Conservation (phyloP, 2,888 invertebrate species). For the Pristionchus japonicus region DNA sequence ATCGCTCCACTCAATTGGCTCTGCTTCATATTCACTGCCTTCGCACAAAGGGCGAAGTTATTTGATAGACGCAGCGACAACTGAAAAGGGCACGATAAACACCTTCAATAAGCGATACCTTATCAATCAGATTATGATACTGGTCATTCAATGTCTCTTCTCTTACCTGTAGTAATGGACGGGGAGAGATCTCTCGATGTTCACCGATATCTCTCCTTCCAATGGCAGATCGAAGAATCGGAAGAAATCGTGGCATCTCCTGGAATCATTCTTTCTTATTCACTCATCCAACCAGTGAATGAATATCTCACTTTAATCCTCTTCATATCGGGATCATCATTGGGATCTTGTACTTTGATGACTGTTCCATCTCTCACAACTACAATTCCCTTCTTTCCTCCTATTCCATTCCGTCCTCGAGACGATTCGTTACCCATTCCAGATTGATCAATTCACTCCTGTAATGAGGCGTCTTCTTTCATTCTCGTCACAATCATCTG, state of each 20-base stretch:
- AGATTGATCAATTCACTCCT: neutral
- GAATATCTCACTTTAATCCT: constrained; percentile 42
- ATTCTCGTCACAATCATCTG: neutral
- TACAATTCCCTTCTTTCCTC: constrained; percentile 44
- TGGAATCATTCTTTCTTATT: constrained; percentile 5
- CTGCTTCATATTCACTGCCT: constrained; percentile 45
- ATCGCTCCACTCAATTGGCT: constrained; percentile 8
- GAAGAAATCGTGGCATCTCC: constrained; percentile 65
- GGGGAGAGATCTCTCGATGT: constrained; percentile 32
- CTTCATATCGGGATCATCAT: constrained; percentile 51
- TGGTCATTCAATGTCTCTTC: too few relatives aligned
- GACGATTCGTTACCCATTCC: constrained; percentile 30
- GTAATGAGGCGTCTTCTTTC: neutral
- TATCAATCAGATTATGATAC: neutral
- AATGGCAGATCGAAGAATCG: constrained; percentile 57
- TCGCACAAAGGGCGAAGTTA: constrained; percentile 40
- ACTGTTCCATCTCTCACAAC: constrained; percentile 42
- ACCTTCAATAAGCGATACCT: neutral
- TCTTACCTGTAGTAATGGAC: constrained; percentile 34
- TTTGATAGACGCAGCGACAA: constrained; percentile 41
- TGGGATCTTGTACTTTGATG: constrained; percentile 49
- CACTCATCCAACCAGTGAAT: neutral
- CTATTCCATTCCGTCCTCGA: constrained; percentile 27
- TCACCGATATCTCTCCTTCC: neutral
- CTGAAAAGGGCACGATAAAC: neutral